Evolutionary conservation across 37 sponge, comb jelly and placozoan species (phyloP).

Genomic region (Halisarca cf. caerulea): DNA sequence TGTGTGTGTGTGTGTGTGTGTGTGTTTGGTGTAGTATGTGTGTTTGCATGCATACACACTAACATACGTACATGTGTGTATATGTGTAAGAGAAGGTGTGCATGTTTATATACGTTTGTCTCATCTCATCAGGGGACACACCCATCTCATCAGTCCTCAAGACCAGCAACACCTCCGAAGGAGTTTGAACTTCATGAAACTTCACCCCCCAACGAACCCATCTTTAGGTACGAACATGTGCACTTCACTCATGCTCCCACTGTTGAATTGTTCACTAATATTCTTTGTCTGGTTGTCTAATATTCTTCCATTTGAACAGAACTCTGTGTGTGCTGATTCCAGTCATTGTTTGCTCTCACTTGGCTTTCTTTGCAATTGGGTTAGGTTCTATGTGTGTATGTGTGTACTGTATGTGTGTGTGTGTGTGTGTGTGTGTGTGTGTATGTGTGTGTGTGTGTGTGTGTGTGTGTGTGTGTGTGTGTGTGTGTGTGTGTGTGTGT

Average conservation of each 20-base stretch:
- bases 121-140: neutral
- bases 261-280: neutral
- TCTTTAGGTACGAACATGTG: neutral
- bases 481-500: too few relatives aligned
- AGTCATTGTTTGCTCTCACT: neutral
- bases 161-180: slow-evolving; percentile 1
- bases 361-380: slow-evolving; percentile 15
- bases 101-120: too few relatives aligned
- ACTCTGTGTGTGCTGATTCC: slow-evolving; percentile 8
- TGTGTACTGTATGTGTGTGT: too few relatives aligned
- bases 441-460: too few relatives aligned
- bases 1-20: too few relatives aligned
- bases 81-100: too few relatives aligned
- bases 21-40: too few relatives aligned
- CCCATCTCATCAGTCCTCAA: slow-evolving; percentile 1
- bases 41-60: too few relatives aligned
- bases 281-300: too few relatives aligned
- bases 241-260: neutral
- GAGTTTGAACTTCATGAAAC: neutral
- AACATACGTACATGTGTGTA: too few relatives aligned
- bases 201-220: neutral
- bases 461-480: too few relatives aligned
- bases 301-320: neutral
- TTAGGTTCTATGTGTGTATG: neutral
- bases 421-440: too few relatives aligned